Conservation (phyloP, 2,888 invertebrate species). For the Acleris sparsana region DNA sequence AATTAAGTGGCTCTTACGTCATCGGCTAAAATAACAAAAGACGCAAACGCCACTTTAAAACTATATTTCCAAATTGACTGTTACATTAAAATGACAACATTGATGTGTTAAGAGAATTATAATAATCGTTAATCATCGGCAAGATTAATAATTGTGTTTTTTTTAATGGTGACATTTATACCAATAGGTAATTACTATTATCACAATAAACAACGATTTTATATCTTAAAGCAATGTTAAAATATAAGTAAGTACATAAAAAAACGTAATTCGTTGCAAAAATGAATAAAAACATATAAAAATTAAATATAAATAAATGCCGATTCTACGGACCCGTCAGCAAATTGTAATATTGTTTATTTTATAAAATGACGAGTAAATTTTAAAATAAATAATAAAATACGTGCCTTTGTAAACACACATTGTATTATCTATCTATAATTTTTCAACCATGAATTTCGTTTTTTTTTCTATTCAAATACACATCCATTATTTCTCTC, state of each 20-base stretch:
- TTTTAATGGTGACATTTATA: constrained; percentile 14
- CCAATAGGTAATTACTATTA: constrained; percentile 43
- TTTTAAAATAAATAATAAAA: background rate
- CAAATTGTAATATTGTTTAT: too few species aligned
- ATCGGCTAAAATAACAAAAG: background rate
- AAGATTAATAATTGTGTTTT: too few species aligned
- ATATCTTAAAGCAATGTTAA: constrained; percentile 49
- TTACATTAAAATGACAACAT: constrained; percentile 7
- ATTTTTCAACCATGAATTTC: too few species aligned
- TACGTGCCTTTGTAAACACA: background rate
- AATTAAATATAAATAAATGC: constrained; percentile 60
- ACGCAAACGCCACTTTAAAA: background rate
- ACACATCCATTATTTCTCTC: background rate
- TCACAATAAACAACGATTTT: constrained; percentile 53
- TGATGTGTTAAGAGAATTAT: constrained; percentile 34
- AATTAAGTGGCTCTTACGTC: background rate
- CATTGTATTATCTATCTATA: background rate
- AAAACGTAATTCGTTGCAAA: constrained; percentile 56
- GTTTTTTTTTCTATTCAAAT: too few species aligned
- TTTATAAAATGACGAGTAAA: background rate
- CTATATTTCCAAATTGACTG: background rate
- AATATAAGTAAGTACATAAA: constrained; percentile 41
- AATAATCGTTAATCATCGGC: background rate
- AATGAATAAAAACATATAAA: constrained; percentile 45
- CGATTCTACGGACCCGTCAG: constrained; percentile 55